Evolutionary conservation across 2,797 vertebrate genomes (phyloP).

Genomic region (Megalops cyprinoides): DNA sequence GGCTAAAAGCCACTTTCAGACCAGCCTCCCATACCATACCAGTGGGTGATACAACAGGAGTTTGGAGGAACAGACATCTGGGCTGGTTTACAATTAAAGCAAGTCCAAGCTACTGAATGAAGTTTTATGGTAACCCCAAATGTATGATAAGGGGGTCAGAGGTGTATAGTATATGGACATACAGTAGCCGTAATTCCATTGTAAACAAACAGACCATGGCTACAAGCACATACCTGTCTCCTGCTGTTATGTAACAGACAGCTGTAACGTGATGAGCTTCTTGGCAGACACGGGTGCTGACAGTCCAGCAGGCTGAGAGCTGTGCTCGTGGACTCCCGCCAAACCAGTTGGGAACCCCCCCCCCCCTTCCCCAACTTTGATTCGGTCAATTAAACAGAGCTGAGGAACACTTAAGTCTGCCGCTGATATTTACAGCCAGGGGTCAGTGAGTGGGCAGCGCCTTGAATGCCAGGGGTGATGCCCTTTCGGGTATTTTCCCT

Average conservation of each 20-base stretch:
- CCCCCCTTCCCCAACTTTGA: slow-evolving; percentile 27
- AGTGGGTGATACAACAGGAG: too few relatives aligned
- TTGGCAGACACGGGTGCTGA: background rate
- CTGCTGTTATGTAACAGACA: background rate
- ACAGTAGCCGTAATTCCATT: too few relatives aligned
- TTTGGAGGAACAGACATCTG: too few relatives aligned
- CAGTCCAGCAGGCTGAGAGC: background rate
- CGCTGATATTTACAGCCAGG: slow-evolving; percentile 31
- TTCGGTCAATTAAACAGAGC: slow-evolving; percentile 45
- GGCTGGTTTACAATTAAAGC: too few relatives aligned
- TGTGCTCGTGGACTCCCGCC: background rate
- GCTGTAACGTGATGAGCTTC: background rate
- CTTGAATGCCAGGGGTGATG: slow-evolving; percentile 28
- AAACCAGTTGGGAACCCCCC: background rate
- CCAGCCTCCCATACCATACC: too few relatives aligned
- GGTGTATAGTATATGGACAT: background rate
- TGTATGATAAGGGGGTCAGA: background rate
- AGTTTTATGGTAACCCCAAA: too few relatives aligned
- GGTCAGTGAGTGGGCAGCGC: slow-evolving; percentile 3
- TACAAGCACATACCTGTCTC: background rate
- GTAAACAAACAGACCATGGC: too few relatives aligned
- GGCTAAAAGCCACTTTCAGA: too few relatives aligned
- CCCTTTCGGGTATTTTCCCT: background rate
- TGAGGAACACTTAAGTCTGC: slow-evolving; percentile 41
- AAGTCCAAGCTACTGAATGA: too few relatives aligned